These are phyloP conservation scores for Cichlasoma orientale DNA, from an alignment of 2,797 vertebrate species.

Conservation along the genomic window DNA sequence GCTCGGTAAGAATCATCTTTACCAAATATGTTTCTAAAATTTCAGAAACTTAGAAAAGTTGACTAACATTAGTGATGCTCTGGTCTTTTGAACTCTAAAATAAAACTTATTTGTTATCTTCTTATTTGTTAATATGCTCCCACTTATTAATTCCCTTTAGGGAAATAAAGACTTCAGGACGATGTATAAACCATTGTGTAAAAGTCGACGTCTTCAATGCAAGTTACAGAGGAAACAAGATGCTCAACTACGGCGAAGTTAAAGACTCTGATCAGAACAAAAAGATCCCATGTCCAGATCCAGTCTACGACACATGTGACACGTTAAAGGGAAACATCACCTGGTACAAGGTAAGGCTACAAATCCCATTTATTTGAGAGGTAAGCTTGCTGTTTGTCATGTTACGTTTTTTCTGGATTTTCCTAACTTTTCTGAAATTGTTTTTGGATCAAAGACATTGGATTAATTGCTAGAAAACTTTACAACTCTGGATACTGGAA, in stretches of 20 bases:
- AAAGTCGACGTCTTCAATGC: neutral
- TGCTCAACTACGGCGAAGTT: accelerated
- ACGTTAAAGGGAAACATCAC: neutral
- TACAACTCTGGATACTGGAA: neutral
- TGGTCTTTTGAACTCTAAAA: neutral
- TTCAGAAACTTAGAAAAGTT: neutral
- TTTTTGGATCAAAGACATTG: neutral
- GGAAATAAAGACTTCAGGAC: accelerated
- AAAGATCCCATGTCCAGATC: neutral
- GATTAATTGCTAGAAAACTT: neutral
- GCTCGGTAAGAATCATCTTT: slow-evolving; percentile 29
- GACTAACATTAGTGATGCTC: neutral
- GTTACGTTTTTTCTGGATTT: neutral
- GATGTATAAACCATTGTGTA: neutral
- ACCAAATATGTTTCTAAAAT: neutral
- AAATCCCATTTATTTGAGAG: neutral
- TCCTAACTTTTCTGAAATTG: neutral
- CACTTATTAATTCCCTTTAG: slow-evolving; percentile 21
- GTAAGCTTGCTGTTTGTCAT: no score
- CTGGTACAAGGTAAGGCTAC: slow-evolving; percentile 73
- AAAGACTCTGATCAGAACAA: accelerated
- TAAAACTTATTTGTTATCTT: neutral
- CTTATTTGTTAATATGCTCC: neutral
- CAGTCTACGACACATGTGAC: accelerated
- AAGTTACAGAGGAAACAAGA: accelerated